Evolutionary conservation across 2,113 vertebrate species (phyloP).

Genomic region (Pampusana beccarii): DNA sequence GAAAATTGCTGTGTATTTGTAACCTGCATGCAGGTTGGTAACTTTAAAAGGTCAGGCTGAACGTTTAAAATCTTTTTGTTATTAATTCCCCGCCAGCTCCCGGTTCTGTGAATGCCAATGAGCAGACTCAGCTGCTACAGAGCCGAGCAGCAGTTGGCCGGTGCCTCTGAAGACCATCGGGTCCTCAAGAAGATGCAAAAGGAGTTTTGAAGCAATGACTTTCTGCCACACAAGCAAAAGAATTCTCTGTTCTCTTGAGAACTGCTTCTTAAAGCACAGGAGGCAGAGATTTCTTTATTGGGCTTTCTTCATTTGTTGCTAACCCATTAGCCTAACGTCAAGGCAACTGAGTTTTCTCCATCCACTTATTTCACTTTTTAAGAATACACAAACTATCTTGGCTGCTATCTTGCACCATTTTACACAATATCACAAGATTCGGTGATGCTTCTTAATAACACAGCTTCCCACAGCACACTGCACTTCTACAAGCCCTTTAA

Average conservation of each 20-base stretch:
- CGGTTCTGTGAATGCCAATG: background rate
- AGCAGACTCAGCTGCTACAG: background rate
- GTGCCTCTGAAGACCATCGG: background rate
- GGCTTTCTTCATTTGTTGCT: background rate
- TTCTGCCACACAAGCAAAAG: background rate
- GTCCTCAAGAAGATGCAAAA: background rate
- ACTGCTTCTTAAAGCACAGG: background rate
- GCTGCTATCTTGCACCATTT: background rate
- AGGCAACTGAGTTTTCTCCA: background rate
- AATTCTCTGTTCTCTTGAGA: background rate
- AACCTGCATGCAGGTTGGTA: constrained; percentile 54
- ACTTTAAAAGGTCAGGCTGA: constrained; percentile 46
- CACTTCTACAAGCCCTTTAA: background rate
- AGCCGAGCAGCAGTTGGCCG: background rate
- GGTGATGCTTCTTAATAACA: background rate
- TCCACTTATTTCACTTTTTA: background rate
- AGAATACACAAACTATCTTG: background rate
- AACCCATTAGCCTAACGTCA: background rate
- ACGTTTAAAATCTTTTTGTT: background rate
- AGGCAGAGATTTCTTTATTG: background rate
- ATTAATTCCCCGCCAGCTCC: background rate
- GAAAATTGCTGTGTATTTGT: constrained; percentile 29
- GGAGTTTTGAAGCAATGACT: background rate
- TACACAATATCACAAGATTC: background rate
- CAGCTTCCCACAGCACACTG: background rate